A percentile compares a stretch with the other conserved stretches of the same genome.
Conservation (phyloP, 2,797 vertebrate genomes). For the Myripristis jacobus region DNA sequence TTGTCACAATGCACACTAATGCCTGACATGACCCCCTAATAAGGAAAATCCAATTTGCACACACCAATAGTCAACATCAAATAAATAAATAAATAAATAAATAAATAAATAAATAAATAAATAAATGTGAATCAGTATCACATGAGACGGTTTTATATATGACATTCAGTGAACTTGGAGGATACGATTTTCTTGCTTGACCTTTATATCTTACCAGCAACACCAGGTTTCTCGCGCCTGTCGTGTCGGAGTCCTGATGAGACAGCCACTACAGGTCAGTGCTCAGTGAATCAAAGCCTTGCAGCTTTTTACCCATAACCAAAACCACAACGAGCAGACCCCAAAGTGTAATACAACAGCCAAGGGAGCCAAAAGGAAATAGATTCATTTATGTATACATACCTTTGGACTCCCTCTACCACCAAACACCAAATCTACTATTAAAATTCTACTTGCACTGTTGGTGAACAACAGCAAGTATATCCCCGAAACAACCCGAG, state of each 20-base stretch:
- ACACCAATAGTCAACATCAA: background rate
- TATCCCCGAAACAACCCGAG: no score
- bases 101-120: background rate
- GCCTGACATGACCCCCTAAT: background rate
- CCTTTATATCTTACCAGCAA: conserved; percentile 81
- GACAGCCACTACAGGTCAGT: conserved; percentile 77
- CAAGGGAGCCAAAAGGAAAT: conserved; percentile 72
- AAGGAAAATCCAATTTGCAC: background rate
- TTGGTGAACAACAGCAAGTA: no score
- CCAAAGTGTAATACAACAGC: conserved; percentile 36
- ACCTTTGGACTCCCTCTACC: conserved; percentile 70
- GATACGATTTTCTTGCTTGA: conserved; percentile 8
- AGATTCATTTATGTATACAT: background rate
- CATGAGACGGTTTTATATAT: background rate
- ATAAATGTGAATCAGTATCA: background rate
- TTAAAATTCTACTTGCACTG: background rate
- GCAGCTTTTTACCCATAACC: conserved; percentile 57
- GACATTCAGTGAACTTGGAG: background rate
- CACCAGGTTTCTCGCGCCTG: conserved; percentile 76
- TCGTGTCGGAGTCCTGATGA: conserved; percentile 80
- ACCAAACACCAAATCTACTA: conserved; percentile 41
- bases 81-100: background rate
- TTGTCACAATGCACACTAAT: background rate
- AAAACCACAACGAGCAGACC: conserved; percentile 49
- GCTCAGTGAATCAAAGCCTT: conserved; percentile 44